Evolutionary conservation across 1,140 invertebrate genomes (phyloP), one percentile per base, ranked within the genome.

Genomic region (Drosophila virilis): DNA sequence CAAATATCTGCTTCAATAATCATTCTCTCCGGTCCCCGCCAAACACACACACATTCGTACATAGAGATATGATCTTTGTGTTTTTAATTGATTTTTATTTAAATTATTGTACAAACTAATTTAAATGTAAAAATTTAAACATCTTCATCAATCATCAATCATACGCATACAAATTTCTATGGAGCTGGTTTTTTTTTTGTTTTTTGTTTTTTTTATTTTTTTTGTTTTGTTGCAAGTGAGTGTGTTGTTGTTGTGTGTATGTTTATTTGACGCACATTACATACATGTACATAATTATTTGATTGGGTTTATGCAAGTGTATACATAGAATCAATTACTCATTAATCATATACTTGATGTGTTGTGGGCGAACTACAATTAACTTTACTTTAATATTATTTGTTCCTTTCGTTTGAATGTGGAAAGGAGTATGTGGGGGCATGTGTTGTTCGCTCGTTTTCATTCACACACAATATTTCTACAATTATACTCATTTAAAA

Each of bases 31-130:
- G 52, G 45, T 50, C 59, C 55, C 64, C 69, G 62, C 54, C 59
- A 66, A 66, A 66, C 52, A 71, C 52, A 57, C 42, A 51, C 66
- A 51, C 45, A 54, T 58, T 12, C 32, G 28, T 61, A 61, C 12
- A 67, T 57, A 45, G 52, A 52, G 50, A 17, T 62, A 61, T 70
- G 50, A 52, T 9, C 57, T 35, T 52, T 57, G 37, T 66, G 69
- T 70, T 70, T 84, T 85, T 83, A 88, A 89, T 88, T 89, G 83
- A 88, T 88, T 88, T 88, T 88, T 88, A 88, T 88, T 88, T 88
- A 88, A 88, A 88, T 88, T 89, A 88, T 80, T 88, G 84, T 88
- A 88, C 83, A 88, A 88, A 88, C 83, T 88, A 88, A 88, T 88
- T 88, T 75, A 75, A 75, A 83, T 89, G 83, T 88, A 88, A 88